Conservation (phyloP, 2,797 vertebrate species). For the Enteromius trimaculatus region DNA sequence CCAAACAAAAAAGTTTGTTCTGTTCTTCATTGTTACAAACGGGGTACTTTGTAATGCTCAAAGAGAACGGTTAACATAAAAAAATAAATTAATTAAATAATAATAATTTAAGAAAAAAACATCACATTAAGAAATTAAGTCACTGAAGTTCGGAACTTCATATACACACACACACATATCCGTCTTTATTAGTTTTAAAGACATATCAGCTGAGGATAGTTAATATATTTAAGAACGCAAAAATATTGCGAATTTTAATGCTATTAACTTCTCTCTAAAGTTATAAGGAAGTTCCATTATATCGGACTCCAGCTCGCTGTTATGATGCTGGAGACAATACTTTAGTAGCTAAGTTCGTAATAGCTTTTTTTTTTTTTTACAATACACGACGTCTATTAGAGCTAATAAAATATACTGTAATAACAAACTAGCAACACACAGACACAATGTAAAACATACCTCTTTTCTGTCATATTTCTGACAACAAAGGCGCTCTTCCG, state of each 20-base stretch:
- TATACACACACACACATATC: too few relatives aligned
- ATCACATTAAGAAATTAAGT: not conserved
- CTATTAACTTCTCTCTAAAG: not conserved
- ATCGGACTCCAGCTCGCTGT: conserved; percentile 24
- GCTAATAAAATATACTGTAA: not conserved
- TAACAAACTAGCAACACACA: not conserved
- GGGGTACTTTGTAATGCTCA: not conserved
- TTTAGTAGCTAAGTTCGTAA: not conserved
- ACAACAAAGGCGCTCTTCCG: conserved; percentile 39
- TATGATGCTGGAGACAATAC: not conserved
- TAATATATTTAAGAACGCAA: not conserved
- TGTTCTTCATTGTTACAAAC: not conserved
- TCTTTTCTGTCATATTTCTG: conserved; percentile 33
- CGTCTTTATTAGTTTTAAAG: not conserved
- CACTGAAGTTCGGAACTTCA: not conserved
- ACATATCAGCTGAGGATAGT: not conserved
- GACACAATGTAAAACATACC: not conserved
- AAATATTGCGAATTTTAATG: not conserved
- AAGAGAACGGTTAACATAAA: not conserved
- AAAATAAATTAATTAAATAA: too few relatives aligned
- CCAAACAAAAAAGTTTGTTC: not conserved
- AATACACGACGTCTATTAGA: not conserved
- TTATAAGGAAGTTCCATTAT: conserved; percentile 16
- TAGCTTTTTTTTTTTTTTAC: not conserved
- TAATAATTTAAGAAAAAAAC: not conserved